phyloP scores from a whole-genome alignment of 2,797 vertebrate species.

The Eremophila alpestris region DNA sequence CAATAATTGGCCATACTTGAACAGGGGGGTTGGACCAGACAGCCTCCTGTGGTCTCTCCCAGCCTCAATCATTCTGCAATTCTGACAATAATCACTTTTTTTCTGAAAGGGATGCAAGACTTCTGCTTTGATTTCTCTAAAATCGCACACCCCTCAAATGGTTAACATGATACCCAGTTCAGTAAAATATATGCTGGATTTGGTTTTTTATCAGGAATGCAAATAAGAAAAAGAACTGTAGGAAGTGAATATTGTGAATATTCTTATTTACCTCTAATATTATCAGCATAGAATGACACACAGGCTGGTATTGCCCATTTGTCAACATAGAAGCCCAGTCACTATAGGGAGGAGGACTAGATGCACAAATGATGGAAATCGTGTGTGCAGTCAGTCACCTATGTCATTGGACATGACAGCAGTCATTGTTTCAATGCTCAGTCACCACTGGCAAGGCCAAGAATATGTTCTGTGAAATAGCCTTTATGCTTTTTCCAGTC shows the following conservation, averaged over 20 bases:
- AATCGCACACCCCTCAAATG: background rate
- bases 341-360: background rate
- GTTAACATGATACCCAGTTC: background rate
- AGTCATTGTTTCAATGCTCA: background rate
- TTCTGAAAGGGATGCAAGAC: background rate
- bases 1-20: background rate
- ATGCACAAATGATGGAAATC: background rate
- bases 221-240: background rate
- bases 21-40: rapidly evolving
- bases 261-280: background rate
- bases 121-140: background rate
- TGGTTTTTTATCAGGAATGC: background rate
- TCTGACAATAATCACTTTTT: background rate
- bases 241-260: background rate
- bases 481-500: background rate
- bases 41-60: background rate
- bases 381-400: background rate
- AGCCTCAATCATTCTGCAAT: background rate
- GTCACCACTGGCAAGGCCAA: background rate
- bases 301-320: background rate
- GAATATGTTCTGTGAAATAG: background rate
- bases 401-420: background rate
- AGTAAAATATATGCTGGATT: background rate
- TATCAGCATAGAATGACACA: background rate
- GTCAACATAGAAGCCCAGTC: background rate